Percentiles rank a stretch among this genome's conserved stretches.
Conservation (phyloP, 2,797 vertebrate genomes). For the Acipenser ruthenus region DNA sequence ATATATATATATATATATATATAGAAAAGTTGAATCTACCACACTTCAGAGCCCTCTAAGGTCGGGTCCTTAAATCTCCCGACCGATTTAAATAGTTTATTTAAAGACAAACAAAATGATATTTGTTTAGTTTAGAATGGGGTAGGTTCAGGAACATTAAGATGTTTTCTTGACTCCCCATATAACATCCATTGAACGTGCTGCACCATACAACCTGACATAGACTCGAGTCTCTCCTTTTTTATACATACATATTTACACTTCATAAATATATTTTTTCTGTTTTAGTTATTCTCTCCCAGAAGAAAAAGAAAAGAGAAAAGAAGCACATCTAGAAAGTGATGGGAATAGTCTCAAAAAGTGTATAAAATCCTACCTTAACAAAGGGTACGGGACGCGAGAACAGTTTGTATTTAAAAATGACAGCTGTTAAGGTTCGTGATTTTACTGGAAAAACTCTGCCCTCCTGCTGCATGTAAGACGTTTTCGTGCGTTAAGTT, state of each 20-base stretch:
- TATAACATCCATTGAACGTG: too few species aligned
- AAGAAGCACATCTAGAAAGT: constrained; percentile 20
- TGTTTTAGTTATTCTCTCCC: constrained; percentile 21
- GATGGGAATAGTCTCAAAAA: constrained; percentile 46
- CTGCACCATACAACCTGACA: constrained; percentile 10
- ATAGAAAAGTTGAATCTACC: too few species aligned
- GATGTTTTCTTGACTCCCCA: neutral
- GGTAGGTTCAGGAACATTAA: neutral
- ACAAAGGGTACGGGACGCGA: constrained; percentile 49
- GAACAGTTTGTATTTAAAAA: constrained; percentile 58
- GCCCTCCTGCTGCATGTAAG: constrained; percentile 55
- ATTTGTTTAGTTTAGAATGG: neutral
- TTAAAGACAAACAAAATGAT: too few species aligned
- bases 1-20: constrained; percentile 6
- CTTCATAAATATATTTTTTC: constrained; percentile 66
- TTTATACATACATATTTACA: constrained; percentile 63
- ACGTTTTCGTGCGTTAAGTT: constrained; percentile 78
- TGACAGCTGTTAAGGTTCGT: constrained; percentile 80
- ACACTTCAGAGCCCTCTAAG: too few species aligned
- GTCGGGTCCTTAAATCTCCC: too few species aligned
- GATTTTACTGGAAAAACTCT: constrained; percentile 78
- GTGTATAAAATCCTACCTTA: constrained; percentile 71
- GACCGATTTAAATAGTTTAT: too few species aligned
- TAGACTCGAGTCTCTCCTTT: constrained; percentile 27
- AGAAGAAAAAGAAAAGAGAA: constrained; percentile 21